Conservation (phyloP, 2,888 invertebrate genomes). For the Nasonia oneida region DNA sequence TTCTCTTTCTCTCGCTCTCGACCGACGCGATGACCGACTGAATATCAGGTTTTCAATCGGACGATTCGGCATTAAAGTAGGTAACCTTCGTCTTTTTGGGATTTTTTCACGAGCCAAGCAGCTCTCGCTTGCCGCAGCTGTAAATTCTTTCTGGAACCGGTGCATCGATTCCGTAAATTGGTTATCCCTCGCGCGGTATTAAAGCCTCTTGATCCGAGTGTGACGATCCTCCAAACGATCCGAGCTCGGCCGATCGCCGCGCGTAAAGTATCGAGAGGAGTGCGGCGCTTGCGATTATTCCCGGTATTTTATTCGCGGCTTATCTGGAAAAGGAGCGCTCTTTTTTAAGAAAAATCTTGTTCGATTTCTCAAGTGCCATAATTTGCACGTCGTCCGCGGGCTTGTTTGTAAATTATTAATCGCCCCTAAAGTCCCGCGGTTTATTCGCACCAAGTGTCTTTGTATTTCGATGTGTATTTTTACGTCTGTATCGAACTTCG, state of each 20-base stretch:
- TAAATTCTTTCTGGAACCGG: conserved; percentile 56
- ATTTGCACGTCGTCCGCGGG: background rate
- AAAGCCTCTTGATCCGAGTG: conserved; percentile 17
- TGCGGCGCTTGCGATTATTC: conserved; percentile 49
- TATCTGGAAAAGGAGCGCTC: conserved; percentile 7
- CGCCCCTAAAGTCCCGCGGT: background rate
- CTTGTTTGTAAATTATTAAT: conserved; percentile 28
- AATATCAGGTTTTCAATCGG: conserved; percentile 73
- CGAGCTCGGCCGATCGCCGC: background rate
- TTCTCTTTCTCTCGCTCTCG: conserved; percentile 40
- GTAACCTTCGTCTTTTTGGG: conserved; percentile 67
- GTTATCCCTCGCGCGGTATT: conserved; percentile 11
- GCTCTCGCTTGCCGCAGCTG: conserved; percentile 22
- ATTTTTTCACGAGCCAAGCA: conserved; percentile 18
- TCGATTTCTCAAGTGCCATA: conserved; percentile 10
- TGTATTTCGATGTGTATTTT: background rate
- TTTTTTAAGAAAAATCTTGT: conserved; percentile 4
- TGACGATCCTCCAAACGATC: conserved; percentile 33
- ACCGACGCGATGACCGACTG: conserved; percentile 62
- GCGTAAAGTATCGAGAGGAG: conserved; percentile 44
- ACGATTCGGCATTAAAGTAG: conserved; percentile 71
- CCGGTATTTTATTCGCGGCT: conserved; percentile 31
- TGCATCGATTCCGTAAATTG: conserved; percentile 53
- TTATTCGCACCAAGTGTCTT: background rate
- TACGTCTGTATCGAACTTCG: background rate